Base-by-base conservation (phyloP, 2,888 invertebrate species). In the Caenorhabditis angaria region DNA sequence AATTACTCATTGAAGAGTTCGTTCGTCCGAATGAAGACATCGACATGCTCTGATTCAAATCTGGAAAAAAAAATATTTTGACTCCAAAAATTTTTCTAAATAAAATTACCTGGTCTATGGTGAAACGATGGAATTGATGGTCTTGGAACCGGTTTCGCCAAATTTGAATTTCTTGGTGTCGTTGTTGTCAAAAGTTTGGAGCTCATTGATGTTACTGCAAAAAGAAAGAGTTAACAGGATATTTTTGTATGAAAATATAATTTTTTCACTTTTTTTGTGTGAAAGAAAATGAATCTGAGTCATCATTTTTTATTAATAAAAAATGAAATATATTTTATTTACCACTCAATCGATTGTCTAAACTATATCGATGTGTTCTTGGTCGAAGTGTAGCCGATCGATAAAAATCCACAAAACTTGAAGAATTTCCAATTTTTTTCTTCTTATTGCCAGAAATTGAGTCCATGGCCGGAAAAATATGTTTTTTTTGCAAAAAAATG, bases 351-450 rank as follows among this genome's bases (percentile, higher is more conserved):
- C 74, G 62, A 29, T 67, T 63, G 27, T 54, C 28, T 1, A 14
- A 4, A 54, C 18, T 25, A 27, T 54, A 50, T 67, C 57, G 61
- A 25, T 63, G 59, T 47, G 58, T 61, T 8, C 63, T 63, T 14
- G 70, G 74, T 6, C 74, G 63, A 25, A 75, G 29, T 6, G 74
- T 75, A 12, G 69, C 69, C 8, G 69, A 69, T 41, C 64, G 62
- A 28, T 67, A 60, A 50, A 70, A 70, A 20, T 70, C 74, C 6
- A 28, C 6, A n/a, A 60, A 60, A 27, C 29, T 50, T 18, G 41
- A 18, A 14, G 10, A 12, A 41, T 5, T 41, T 41, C 2, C 41
- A 3, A 12, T 12, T 41, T 41, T 41, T 41, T 41, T 41, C 10
- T 5, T 5, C 18, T n/a, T n/a, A n/a, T n/a, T n/a, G n/a, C n/a